Base-by-base conservation (phyloP, 2,797 vertebrate species). In the Centropyge bicolor region DNA sequence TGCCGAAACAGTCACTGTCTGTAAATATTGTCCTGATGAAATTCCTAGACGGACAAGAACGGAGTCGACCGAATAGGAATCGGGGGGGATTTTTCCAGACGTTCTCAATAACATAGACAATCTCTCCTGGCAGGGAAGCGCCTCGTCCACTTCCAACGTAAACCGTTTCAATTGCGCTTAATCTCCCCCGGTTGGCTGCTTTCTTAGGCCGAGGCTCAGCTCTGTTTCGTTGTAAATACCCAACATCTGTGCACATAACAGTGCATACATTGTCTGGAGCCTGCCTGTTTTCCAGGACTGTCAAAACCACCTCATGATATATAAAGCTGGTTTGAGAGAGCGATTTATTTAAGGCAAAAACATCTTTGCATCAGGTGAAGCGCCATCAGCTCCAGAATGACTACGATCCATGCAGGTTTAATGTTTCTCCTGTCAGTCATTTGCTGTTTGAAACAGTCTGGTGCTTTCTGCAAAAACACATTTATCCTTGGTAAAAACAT, bases 21-120 rank as follows among this genome's bases (percentile, higher is more conserved):
- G 87, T 80, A 91, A 93, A 92, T 90, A 90, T 90, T 90, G 87
- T 83, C 80, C 76, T 74, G 70, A 87, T 31, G 27, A 91, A 89
- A 89, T 86, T 91, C 83, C 82, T 63, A 89, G 90, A 92, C 91
- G 77, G 78, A 83, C 73, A 77, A 85, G 86, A 88, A 90, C 80
- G 73, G 75, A 86, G 83, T 70, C n/a, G 35, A 80, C 80, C 82
- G 63, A 81, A 82, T 63, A 22, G 49, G 74, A 81, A 69, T 65
- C n/a, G 65, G 82, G 86, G 67, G 82, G 45, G 74, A n/a, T n/a
- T 90, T 94, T 94, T 94, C 93, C 93, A 95, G 95, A 95, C 94
- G 89, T 78, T 83, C 93, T 93, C 52, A 91, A 93, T 84, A 95
- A 95, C 93, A 95, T 31, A 86, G 87, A 90, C 87, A 90, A 93